Percentiles rank a stretch among this genome's conserved stretches.
Evolutionary conservation across 2,888 invertebrate genomes (phyloP).

Genomic region (Brachycybe producta): DNA sequence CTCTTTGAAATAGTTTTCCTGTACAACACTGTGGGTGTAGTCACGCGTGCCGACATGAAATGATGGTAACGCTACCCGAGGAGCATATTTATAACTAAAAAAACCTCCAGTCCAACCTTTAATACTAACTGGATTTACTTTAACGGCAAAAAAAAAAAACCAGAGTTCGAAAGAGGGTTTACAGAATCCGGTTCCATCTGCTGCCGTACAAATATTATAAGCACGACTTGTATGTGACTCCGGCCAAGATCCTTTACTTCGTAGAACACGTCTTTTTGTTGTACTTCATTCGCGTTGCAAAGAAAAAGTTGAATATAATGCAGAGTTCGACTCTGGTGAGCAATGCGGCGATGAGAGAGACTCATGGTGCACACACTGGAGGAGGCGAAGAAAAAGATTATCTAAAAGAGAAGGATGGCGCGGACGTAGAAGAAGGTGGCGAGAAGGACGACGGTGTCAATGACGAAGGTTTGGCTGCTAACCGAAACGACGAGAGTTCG

Average conservation of each 20-base stretch:
- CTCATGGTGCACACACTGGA: conserved; percentile 36
- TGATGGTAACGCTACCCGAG: too few relatives aligned
- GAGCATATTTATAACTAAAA: too few relatives aligned
- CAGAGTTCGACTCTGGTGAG: conserved; percentile 5
- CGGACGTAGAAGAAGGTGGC: conserved; percentile 45
- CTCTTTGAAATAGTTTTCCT: too few relatives aligned
- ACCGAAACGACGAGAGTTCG: conserved; percentile 34
- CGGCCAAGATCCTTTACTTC: conserved; percentile 52
- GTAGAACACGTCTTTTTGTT: conserved; percentile 46
- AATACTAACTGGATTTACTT: too few relatives aligned
- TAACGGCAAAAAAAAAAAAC: too few relatives aligned
- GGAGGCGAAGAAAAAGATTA: conserved; percentile 52
- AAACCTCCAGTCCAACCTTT: too few relatives aligned
- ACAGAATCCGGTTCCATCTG: conserved; percentile 56
- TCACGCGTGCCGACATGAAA: too few relatives aligned
- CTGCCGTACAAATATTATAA: conserved; percentile 61
- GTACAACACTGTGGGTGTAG: too few relatives aligned
- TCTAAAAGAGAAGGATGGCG: conserved; percentile 37
- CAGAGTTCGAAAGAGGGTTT: too few relatives aligned
- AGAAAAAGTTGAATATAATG: conserved; percentile 24
- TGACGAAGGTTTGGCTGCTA: conserved; percentile 31
- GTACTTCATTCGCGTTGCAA: conserved; percentile 26
- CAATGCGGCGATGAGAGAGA: conserved; percentile 29
- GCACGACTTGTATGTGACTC: conserved; percentile 54
- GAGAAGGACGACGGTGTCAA: conserved; percentile 33